Evolutionary conservation across 2,113 vertebrate genomes (phyloP), one percentile per base, ranked within the genome.

Genomic region (Mastomys coucha): DNA sequence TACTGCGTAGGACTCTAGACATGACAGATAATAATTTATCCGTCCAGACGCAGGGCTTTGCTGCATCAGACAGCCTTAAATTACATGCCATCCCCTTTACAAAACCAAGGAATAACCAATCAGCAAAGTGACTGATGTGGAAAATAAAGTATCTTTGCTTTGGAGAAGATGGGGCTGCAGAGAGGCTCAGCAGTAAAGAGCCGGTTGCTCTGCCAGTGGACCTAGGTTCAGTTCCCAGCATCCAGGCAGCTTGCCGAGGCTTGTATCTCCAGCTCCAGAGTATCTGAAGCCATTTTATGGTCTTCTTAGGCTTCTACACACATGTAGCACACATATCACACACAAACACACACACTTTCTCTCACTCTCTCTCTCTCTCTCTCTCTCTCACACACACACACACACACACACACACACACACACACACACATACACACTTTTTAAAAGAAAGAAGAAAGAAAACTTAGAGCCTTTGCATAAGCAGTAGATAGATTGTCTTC

Each of bases 31-130:
- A 10, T 70, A 70, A 16, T 63, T 58, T 93, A 96, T 94, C 82
- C 91, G n/a, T 93, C 82, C 91, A 36, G 80, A 93, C 19, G 16
- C 31, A 78, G 28, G 80, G 53, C 22, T 9, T 3, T 5, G n/a
- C 51, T 91, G 91, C 76, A 17, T 78, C 49, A 31, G 84, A 82
- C 67, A 49, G 22, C 89, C 93, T 45, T 94, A 95, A 19, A 39
- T 96, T 69, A 20, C 13, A 4, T 93, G 82, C 10, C n/a, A 20
- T 76, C 87, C 45, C 56, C 9, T 86, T 97, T 92, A 73, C 31
- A 45, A 94, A 97, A 58, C 60, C 81, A 80, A 85, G 36, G 56
- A 88, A 3, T 88, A 86, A 85, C 12, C 67, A 28, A 26, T 2
- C n/a, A 33, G 58, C 28, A 58, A 81, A 56, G 31, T 81, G 75